phyloP scores from a whole-genome alignment of 2,113 vertebrate species.

The Antennarius striatus region DNA sequence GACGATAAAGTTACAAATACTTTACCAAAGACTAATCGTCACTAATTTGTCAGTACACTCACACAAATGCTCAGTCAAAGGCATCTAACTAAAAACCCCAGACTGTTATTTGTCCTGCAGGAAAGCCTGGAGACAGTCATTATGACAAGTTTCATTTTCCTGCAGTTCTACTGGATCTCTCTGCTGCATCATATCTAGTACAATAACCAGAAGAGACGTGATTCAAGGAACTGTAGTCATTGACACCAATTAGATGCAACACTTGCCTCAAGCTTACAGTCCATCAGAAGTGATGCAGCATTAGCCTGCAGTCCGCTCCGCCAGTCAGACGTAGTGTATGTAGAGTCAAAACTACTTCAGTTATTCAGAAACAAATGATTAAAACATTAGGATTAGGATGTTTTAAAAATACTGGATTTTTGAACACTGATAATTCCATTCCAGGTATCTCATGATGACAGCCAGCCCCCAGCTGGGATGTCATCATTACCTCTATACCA shows the following conservation, averaged over 20 bases:
- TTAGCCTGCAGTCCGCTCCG: conserved; percentile 5
- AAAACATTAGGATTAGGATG: background rate
- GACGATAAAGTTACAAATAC: background rate
- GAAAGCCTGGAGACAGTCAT: conserved; percentile 5
- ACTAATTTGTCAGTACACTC: conserved; percentile 9
- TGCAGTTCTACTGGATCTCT: background rate
- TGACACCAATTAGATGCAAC: conserved; percentile 42
- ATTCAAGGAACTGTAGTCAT: conserved; percentile 28
- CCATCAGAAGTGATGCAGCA: conserved; percentile 22
- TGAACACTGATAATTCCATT: no score
- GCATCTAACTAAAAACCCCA: background rate
- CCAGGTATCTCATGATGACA: no score
- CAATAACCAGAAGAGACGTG: conserved; percentile 38
- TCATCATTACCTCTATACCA: no score
- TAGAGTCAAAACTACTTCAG: conserved; percentile 1
- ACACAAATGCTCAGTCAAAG: conserved; percentile 3
- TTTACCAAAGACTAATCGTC: background rate
- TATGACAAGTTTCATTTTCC: conserved; percentile 1
- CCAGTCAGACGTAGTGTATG: conserved; percentile 27
- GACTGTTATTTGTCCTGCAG: conserved; percentile 18
- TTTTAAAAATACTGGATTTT: background rate
- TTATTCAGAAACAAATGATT: conserved; percentile 9
- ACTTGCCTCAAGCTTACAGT: conserved; percentile 33
- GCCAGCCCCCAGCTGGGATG: no score
- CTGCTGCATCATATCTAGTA: conserved; percentile 26